Conservation (phyloP, 1,140 invertebrate genomes). For the Mactra quadrangularis region DNA sequence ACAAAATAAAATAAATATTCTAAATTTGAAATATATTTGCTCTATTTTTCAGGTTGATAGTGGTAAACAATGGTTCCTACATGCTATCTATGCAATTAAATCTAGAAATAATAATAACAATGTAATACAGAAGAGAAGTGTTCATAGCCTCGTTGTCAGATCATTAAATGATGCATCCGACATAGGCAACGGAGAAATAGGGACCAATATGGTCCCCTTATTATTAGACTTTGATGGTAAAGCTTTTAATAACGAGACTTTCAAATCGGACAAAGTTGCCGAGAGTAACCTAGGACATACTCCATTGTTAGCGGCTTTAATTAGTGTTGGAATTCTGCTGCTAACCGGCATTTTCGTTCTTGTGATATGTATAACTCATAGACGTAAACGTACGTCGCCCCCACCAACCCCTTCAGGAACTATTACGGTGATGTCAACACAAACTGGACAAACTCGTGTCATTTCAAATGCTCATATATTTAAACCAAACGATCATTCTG, state of each 20-base stretch:
- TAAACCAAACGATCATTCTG: constrained; percentile 36
- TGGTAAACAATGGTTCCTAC: constrained; percentile 83
- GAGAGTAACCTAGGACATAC: constrained; percentile 61
- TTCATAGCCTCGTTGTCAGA: constrained; percentile 41
- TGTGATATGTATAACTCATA: constrained; percentile 70
- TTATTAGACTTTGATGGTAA: constrained; percentile 48
- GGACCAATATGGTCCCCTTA: constrained; percentile 82
- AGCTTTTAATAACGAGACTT: constrained; percentile 61
- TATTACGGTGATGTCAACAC: constrained; percentile 71
- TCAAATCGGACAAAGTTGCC: constrained; percentile 63
- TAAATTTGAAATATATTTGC: constrained; percentile 16
- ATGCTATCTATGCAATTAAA: constrained; percentile 82
- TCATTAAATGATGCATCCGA: constrained; percentile 66
- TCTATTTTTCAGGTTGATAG: constrained; percentile 76
- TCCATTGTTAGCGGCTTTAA: constrained; percentile 72
- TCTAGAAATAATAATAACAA: constrained; percentile 58
- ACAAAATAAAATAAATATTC: no score
- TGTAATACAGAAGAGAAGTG: background rate
- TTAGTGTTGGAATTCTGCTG: constrained; percentile 70
- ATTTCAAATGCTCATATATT: constrained; percentile 41
- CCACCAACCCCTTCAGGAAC: constrained; percentile 75
- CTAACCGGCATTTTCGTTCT: constrained; percentile 70
- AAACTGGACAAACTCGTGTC: constrained; percentile 37
- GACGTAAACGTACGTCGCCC: constrained; percentile 72
- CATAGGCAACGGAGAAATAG: constrained; percentile 74